Evolutionary conservation across 2,888 invertebrate species (phyloP).

Genomic region (Amblyjoppa fuscipennis): DNA sequence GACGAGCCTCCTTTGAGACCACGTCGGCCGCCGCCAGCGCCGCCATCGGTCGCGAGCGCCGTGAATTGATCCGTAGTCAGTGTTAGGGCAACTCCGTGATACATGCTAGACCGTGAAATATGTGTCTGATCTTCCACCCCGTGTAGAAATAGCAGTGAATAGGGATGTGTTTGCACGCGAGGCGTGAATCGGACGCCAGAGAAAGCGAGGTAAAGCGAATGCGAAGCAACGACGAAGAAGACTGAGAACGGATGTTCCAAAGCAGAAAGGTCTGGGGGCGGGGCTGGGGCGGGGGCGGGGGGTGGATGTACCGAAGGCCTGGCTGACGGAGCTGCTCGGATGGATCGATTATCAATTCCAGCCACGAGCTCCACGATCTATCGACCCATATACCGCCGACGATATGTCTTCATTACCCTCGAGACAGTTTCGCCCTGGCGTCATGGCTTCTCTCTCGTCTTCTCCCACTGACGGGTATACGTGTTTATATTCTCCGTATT

Average conservation of each 20-base stretch:
- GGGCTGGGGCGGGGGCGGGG: no score
- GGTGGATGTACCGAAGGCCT: conserved; percentile 40
- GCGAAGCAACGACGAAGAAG: conserved; percentile 7
- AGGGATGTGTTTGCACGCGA: not conserved
- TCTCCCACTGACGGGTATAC: not conserved
- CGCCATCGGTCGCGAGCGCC: no score
- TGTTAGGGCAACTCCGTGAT: not conserved
- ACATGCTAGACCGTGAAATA: not conserved
- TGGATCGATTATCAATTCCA: conserved; percentile 66
- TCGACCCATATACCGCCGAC: conserved; percentile 56
- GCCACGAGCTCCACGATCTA: conserved; percentile 57
- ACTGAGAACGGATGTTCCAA: conserved; percentile 15
- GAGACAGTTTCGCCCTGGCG: conserved; percentile 28
- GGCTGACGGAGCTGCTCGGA: conserved; percentile 53
- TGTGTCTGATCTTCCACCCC: not conserved
- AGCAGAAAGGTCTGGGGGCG: not conserved
- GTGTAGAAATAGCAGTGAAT: not conserved
- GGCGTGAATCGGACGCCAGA: not conserved
- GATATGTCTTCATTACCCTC: conserved; percentile 63
- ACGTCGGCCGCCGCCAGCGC: no score
- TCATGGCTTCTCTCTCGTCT: not conserved
- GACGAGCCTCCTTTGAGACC: no score
- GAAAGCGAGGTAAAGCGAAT: not conserved
- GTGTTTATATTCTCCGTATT: not conserved
- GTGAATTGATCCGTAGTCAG: not conserved